phyloP scores from a whole-genome alignment of 2,888 invertebrate species.

The Amphipyra berbera region DNA sequence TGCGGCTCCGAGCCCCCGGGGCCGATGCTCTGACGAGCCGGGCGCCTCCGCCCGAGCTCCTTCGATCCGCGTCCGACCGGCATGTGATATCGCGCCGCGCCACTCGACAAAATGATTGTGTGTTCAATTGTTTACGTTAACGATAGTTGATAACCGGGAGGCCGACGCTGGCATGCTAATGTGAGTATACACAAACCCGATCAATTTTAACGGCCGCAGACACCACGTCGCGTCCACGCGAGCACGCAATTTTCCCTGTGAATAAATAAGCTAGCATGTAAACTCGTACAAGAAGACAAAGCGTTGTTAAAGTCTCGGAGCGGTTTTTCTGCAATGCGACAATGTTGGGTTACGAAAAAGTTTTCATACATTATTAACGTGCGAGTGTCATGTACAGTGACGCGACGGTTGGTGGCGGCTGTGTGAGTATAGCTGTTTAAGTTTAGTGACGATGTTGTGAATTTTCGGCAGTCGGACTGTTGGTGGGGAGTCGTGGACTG shows the following conservation, averaged over 20 bases:
- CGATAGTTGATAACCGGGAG: conserved; percentile 85
- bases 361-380: conserved; percentile 71
- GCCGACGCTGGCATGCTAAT: conserved; percentile 89
- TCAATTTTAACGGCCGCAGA: conserved; percentile 49
- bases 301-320: conserved; percentile 55
- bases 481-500: conserved; percentile 82
- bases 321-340: conserved; percentile 85
- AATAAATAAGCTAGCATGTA: conserved; percentile 63
- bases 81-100: conserved; percentile 80
- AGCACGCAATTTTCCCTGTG: conserved; percentile 55
- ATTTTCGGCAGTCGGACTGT: conserved; percentile 88
- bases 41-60: conserved; percentile 78
- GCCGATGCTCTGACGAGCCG: conserved; percentile 81
- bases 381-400: conserved; percentile 57
- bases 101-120: conserved; percentile 80
- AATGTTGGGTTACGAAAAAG: conserved; percentile 70
- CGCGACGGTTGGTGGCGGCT: conserved; percentile 54
- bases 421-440: conserved; percentile 32
- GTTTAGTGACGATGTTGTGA: conserved; percentile 66
- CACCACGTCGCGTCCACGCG: conserved; percentile 54
- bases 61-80: conserved; percentile 76
- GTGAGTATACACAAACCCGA: conserved; percentile 80
- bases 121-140: conserved; percentile 86
- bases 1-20: conserved; percentile 81
- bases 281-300: conserved; percentile 56